Evolutionary conservation across 2,113 vertebrate species (phyloP), one percentile per base, ranked within the genome.

Genomic region (chimpanzee (Pan troglodytes)): DNA sequence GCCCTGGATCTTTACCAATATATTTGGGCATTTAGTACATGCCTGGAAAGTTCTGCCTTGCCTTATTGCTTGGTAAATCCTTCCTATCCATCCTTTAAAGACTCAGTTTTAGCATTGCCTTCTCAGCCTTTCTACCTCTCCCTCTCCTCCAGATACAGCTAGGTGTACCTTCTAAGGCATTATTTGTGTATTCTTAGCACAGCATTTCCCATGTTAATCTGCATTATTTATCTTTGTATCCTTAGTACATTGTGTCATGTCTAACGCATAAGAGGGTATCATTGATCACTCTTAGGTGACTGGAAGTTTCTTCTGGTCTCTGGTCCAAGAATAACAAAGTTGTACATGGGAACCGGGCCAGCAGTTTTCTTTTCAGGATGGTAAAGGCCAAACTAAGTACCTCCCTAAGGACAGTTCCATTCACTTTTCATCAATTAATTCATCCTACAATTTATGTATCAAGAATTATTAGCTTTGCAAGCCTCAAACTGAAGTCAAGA

Each of bases 331-430:
- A 96, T 84, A 96, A 94, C 76, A 84, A 97, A 86, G 68, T 48
- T 81, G 64, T 72, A 17, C 79, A 90, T 88, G 90, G 86, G 94
- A 96, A 81, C 13, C 11, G 81, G 30, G 83, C 94, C 94, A 97
- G 95, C 16, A 92, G 76, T 90, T 89, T 97, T 96, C 95, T 93
- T 73, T 97, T 92, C 90, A 95, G 80, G 38, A 79, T 91, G 55
- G 64, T 92, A 92, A 97, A 97, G 67, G 25, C 73, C 67, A 17
- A 96, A 92, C 57, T 92, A 92, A 94, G 57, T 57, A 94, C 80
- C 96, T 94, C 96, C 88, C 97, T 90, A 92, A 96, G 89, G 91
- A 95, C 70, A 90, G 17, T 61, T 97, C 82, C 81, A 93, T 90
- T 97, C 87, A 68, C 76, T 93, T 94, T 90, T 83, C 32, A 68